Evolutionary conservation across 2,888 invertebrate species (phyloP).

Genomic region (Lomographa bimaculata): DNA sequence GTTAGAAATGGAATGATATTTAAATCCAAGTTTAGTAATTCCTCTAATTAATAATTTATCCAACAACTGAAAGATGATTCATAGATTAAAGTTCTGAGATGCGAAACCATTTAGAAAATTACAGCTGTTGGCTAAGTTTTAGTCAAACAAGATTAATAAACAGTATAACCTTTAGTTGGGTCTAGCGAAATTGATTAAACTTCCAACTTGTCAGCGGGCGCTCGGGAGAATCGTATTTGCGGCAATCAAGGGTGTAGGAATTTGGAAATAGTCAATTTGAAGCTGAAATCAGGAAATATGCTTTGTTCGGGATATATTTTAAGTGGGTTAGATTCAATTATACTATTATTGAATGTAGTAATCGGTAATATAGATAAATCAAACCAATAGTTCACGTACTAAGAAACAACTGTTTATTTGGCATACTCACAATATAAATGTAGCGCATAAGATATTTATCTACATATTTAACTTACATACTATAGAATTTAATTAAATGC

Average conservation of each 20-base stretch:
- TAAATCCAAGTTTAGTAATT: neutral
- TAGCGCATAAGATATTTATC: no score
- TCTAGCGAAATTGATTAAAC: conserved; percentile 43
- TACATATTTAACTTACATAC: no score
- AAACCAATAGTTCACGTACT: no score
- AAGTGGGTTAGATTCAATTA: no score
- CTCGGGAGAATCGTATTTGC: conserved; percentile 32
- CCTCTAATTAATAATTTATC: neutral
- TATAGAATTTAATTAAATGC: no score
- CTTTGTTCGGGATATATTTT: no score
- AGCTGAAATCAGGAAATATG: no score
- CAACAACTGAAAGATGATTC: neutral
- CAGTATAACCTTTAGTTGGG: conserved; percentile 36
- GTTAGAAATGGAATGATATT: no score
- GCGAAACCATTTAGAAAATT: conserved; percentile 23
- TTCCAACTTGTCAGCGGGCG: conserved; percentile 33
- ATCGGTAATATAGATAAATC: no score
- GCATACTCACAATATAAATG: no score
- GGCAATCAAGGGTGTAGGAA: conserved; percentile 13
- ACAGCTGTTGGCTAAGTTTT: conserved; percentile 24
- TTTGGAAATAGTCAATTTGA: neutral
- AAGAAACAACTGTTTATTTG: no score
- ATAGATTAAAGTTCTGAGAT: conserved; percentile 13
- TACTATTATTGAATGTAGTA: no score
- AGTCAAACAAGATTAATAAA: conserved; percentile 38